Evolutionary conservation across 2,888 invertebrate species (phyloP).

Genomic region (Endotricha flammealis): DNA sequence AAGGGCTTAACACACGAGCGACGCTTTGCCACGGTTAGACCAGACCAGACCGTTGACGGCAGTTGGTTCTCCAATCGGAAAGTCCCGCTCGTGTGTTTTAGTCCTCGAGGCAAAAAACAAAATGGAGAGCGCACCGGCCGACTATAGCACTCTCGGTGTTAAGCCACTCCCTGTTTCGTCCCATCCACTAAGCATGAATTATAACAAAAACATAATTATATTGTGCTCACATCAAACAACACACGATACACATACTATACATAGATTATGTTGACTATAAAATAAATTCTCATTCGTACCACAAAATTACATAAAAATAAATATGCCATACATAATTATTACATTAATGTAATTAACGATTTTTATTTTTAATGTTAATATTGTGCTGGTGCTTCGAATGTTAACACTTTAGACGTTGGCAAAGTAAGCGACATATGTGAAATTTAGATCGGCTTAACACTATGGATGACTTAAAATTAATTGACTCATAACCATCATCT

Average conservation of each 20-base stretch:
- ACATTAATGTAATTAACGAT: conserved; percentile 30
- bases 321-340: conserved; percentile 42
- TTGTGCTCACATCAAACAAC: conserved; percentile 68
- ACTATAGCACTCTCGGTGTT: conserved; percentile 33
- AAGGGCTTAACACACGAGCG: no score
- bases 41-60: no score
- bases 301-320: conserved; percentile 46
- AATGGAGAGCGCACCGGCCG: conserved; percentile 33
- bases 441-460: conserved; percentile 50
- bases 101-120: conserved; percentile 14
- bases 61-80: no score
- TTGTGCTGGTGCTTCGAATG: conserved; percentile 67
- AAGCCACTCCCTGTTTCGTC: conserved; percentile 62
- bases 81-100: no score
- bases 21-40: no score
- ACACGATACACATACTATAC: conserved; percentile 53
- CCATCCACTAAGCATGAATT: conserved; percentile 57
- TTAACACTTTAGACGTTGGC: conserved; percentile 53
- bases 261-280: conserved; percentile 41
- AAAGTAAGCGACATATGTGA: conserved; percentile 58
- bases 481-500: conserved; percentile 62
- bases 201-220: conserved; percentile 42
- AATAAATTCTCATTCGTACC: conserved; percentile 50
- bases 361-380: conserved; percentile 44
- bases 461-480: conserved; percentile 76